A percentile compares a stretch with the other conserved stretches of the same genome.
Evolutionary conservation across 2,888 invertebrate genomes (phyloP).

Genomic region (Dioctria rufipes): DNA sequence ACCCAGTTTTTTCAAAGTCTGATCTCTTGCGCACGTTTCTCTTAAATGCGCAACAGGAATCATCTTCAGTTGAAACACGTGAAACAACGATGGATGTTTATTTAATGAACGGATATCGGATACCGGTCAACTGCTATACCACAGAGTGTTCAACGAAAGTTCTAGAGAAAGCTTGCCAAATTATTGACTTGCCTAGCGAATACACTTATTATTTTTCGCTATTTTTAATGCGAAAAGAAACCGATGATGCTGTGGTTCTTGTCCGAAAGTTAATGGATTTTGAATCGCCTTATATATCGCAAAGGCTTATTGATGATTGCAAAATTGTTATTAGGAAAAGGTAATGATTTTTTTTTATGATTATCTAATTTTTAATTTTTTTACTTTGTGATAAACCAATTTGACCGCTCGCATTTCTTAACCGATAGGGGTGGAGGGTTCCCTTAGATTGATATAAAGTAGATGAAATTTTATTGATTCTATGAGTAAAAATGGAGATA

Average conservation of each 20-base stretch:
- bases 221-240: constrained; percentile 85
- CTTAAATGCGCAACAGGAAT: constrained; percentile 93
- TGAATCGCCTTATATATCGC: constrained; percentile 96
- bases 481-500: too few species aligned
- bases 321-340: constrained; percentile 91
- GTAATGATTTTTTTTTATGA: constrained; percentile 70
- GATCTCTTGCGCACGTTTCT: constrained; percentile 90
- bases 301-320: constrained; percentile 83
- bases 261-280: constrained; percentile 94
- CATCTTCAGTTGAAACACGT: constrained; percentile 80
- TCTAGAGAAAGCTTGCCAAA: constrained; percentile 85
- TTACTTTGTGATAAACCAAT: neutral
- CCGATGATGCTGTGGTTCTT: constrained; percentile 80
- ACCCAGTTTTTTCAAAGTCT: constrained; percentile 83
- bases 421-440: too few species aligned
- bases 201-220: constrained; percentile 91
- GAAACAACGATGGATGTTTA: constrained; percentile 86
- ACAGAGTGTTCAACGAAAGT: constrained; percentile 89
- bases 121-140: constrained; percentile 84
- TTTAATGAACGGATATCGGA: constrained; percentile 89
- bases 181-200: constrained; percentile 85
- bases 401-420: neutral
- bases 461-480: too few species aligned
- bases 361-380: neutral
- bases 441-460: too few species aligned